Base-by-base conservation (phyloP, 2,888 invertebrate species). In the Cyaniris semiargus region DNA sequence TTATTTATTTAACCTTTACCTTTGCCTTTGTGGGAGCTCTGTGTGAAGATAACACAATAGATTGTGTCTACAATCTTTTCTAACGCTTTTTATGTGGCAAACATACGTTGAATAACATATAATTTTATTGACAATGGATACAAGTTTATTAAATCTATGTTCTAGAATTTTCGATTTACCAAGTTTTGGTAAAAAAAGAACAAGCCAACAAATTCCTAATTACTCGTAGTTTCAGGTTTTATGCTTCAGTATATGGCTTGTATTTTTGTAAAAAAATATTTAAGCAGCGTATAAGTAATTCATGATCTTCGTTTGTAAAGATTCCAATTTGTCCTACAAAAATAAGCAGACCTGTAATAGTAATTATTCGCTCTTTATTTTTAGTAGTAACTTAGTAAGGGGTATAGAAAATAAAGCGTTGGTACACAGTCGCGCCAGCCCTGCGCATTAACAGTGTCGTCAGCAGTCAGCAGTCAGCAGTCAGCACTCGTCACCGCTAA, bases 401-500 rank as follows among this genome's bases (percentile, higher is more conserved):
- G 44, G 10, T 44, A 44, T 0, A 44, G 44, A 34, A 44, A 44
- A 44, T 34, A 10, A 44, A 44, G 44, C 27, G 27, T 34, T 34
- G 34, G 34, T 34, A 34, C 0, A 34, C 34, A 34, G 34, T 34
- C 34, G 44, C 44, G 23, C 6, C 44, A 72, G n/a, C 72, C 72
- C 44, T 72, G 44, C 13, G 38, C 38, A 5, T 1, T 1, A 4
- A 8, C 27, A 21, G 8, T 23, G 58, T 58, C n/a, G 56, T n/a
- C n/a, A n/a, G n/a, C n/a, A n/a, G n/a, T n/a, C 15, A 10, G 53
- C 53, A 53, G 15, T 21, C 66, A 13, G 34, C 10, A 7, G 10
- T 38, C 38, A 71, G 34, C 72, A 21, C 38, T 38, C n/a, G 66
- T 66, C 66, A 66, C 4, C 66, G 66, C 72, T 72, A 72, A 72